Conservation (phyloP, 2,797 vertebrate species). For the Crenuchus spilurus region DNA sequence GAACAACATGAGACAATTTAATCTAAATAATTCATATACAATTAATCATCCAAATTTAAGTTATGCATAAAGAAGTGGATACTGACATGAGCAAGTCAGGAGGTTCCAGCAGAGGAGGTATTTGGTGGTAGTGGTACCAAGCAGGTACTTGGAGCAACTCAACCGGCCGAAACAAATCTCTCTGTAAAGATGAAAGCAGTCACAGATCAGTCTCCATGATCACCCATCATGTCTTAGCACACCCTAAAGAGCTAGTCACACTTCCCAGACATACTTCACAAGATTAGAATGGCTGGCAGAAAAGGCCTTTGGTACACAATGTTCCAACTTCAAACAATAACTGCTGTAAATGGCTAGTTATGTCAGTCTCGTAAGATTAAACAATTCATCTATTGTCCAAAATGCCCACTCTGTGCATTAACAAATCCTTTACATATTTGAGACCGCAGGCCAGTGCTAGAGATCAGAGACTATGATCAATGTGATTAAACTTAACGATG, state of each 20-base stretch:
- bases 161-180: conserved; percentile 90
- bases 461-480: not conserved
- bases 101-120: conserved; percentile 96
- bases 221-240: not conserved
- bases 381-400: not conserved
- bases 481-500: not conserved
- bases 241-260: conserved; percentile 18
- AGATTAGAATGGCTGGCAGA: conserved; percentile 60
- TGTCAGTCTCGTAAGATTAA: not conserved
- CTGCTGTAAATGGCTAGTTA: not conserved
- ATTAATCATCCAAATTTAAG: too few species aligned
- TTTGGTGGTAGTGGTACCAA: conserved; percentile 79
- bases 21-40: too few species aligned
- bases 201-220: conserved; percentile 14
- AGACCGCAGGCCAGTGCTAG: not conserved
- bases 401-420: not conserved
- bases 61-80: not conserved
- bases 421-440: not conserved
- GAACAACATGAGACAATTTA: too few species aligned
- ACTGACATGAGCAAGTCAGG: conserved; percentile 90
- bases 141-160: conserved; percentile 91
- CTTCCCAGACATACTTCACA: conserved; percentile 60
- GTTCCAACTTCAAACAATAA: conserved; percentile 28
- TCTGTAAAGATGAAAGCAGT: conserved; percentile 72
- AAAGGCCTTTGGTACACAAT: conserved; percentile 39